Base-by-base conservation (phyloP, 2,797 vertebrate genomes). In the Eurystomus glaucurus region DNA sequence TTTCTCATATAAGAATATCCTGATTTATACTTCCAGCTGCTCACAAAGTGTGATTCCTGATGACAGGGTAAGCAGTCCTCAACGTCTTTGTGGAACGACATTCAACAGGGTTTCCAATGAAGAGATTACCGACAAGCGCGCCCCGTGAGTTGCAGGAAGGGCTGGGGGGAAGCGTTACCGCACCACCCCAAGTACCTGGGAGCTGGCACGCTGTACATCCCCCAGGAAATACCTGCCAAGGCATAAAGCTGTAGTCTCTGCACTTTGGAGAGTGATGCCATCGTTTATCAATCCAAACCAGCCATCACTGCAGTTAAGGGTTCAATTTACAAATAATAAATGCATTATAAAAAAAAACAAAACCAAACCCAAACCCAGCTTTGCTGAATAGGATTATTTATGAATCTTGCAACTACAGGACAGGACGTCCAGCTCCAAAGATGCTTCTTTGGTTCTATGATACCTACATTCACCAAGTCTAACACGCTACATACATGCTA, bases 381-480 rank as follows among this genome's bases (percentile, higher is more conserved):
- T 69, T 18, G 43, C n/a, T 54, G 10, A 74, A 66, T 7, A 70
- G 54, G 46, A 62, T n/a, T 55, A 29, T 69, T 95, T 28, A 77
- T 3, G 5, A 46, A 29, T 39, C 28, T 71, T 65, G 37, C 28
- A 46, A 37, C 9, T 46, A 8, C 0, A 2, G 0, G 28, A 41
- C 9, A 46, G 37, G n/a, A 68, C 0, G 4, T 21, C 7, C 41
- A 87, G 13, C 43, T 15, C 8, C 50, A 85, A 85, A 64, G 14
- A 45, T 23, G 41, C 3, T 35, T 41, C 28, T 57, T 46, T 39
- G 37, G 13, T 58, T 89, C 87, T 45, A 8, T 37, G 28, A 37
- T 8, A 85, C 48, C 25, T 33, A 29, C 6, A 6, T 28, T 77
- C 18, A 19, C 21, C 28, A 9, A 6, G 9, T 33, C 29, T 65